Conservation (phyloP, 1,140 invertebrate species). For the Macrostomum lignano region DNA sequence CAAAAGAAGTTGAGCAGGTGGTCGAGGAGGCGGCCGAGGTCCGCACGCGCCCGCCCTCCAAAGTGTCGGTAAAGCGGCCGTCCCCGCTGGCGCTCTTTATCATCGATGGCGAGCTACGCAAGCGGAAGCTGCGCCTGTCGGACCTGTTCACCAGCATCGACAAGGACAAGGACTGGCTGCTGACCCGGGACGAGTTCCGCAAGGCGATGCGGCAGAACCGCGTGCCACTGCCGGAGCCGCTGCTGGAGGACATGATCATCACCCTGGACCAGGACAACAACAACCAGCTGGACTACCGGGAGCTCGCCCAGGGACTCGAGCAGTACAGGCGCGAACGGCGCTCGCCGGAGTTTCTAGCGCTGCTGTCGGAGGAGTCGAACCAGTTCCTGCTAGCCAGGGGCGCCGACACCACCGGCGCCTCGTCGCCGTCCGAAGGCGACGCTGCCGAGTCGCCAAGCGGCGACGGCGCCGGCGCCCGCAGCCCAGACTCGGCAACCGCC, state of each 20-base stretch:
- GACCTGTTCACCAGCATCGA: constrained; percentile 17
- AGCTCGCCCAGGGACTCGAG: constrained; percentile 15
- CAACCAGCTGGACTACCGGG: constrained; percentile 16
- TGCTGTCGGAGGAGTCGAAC: constrained; percentile 15
- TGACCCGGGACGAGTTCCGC: constrained; percentile 15
- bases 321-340: constrained; percentile 13
- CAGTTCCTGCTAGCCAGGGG: too few species aligned
- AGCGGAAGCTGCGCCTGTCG: constrained; percentile 16
- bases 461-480: too few species aligned
- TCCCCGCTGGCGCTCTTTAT: constrained; percentile 14
- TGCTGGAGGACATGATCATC: constrained; percentile 19
- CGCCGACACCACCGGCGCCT: too few species aligned
- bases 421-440: too few species aligned
- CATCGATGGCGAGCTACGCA: constrained; percentile 13
- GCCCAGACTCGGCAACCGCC: too few species aligned
- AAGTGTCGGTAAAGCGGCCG: constrained; percentile 11
- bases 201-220: constrained; percentile 14
- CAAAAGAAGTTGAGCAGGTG: too few species aligned
- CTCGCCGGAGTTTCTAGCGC: constrained; percentile 11
- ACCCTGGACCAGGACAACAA: constrained; percentile 16
- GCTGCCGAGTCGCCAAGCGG: too few species aligned
- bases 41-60: too few species aligned
- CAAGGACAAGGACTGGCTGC: constrained; percentile 18
- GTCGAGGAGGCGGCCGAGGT: too few species aligned
- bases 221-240: constrained; percentile 13